These are phyloP conservation scores for Amitus sp. DNA, from an alignment of 2,888 invertebrate species.

Conservation along the genomic window DNA sequence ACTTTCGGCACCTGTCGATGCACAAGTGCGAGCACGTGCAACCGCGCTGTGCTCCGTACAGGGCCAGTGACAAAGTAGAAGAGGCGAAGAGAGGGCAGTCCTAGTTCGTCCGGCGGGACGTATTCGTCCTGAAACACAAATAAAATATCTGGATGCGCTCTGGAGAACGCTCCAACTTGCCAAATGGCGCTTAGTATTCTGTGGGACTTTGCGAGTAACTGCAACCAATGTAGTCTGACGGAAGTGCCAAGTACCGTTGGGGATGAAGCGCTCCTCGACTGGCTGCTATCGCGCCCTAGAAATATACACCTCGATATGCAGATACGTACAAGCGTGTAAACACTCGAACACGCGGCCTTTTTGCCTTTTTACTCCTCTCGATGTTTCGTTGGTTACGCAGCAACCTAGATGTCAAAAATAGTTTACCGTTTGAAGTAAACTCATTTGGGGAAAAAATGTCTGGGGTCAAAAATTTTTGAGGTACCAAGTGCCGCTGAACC, in stretches of 20 bases:
- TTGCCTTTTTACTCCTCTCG: no score
- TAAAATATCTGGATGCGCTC: conserved; percentile 43
- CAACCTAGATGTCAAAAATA: no score
- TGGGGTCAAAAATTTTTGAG: no score
- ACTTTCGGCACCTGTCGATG: conserved; percentile 11
- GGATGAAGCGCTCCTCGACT: conserved; percentile 39
- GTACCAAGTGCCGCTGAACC: no score
- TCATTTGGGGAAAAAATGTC: no score
- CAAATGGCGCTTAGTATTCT: conserved; percentile 61
- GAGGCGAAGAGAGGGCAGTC: conserved; percentile 4
- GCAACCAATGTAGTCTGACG: conserved; percentile 52
- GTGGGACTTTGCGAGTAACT: conserved; percentile 54
- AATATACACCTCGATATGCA: conserved; percentile 26
- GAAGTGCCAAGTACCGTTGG: conserved; percentile 54
- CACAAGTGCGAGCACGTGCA: background rate
- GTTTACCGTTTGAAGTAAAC: no score
- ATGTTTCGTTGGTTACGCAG: no score
- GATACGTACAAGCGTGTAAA: conserved; percentile 4
- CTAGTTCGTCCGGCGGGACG: conserved; percentile 38
- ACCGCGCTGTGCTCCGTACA: conserved; percentile 14
- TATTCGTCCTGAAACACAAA: conserved; percentile 41
- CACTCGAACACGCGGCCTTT: no score
- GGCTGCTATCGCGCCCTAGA: conserved; percentile 29
- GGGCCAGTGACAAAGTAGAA: conserved; percentile 34
- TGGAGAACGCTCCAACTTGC: conserved; percentile 49